These are phyloP conservation scores for Phaethornis superciliosus DNA, from an alignment of 2,113 vertebrate species.

Conservation along the genomic window DNA sequence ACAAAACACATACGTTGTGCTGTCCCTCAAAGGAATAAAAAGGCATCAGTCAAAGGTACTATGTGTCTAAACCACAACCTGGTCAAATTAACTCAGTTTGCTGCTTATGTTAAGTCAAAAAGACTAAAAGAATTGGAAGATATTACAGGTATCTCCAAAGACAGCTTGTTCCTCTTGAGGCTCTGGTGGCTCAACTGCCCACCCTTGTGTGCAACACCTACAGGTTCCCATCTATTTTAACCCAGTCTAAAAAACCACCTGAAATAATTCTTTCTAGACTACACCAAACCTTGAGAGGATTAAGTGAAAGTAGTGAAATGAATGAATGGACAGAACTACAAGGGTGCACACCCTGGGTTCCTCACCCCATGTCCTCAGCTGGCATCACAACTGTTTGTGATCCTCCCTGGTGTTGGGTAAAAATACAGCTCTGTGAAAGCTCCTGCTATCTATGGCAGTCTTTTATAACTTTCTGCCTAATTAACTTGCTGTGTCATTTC, in stretches of 20 bases:
- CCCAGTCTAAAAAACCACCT: fast-evolving
- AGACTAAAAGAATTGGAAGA: not conserved
- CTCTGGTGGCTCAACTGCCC: not conserved
- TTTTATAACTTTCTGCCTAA: not conserved
- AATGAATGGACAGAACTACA: not conserved
- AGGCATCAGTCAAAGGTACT: not conserved
- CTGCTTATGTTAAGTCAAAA: not conserved
- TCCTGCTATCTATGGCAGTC: not conserved
- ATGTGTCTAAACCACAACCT: fast-evolving
- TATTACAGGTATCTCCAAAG: not conserved
- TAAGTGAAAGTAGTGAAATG: not conserved
- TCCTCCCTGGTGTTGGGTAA: fast-evolving
- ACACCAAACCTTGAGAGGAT: not conserved
- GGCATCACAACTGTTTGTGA: fast-evolving
- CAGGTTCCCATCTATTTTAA: not conserved
- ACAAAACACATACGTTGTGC: not conserved
- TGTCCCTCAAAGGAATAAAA: not conserved
- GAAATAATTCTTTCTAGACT: not conserved
- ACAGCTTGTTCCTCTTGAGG: not conserved
- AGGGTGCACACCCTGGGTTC: fast-evolving
- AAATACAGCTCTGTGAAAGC: not conserved
- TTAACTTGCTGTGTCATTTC: not conserved
- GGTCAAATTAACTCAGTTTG: not conserved
- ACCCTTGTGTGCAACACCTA: fast-evolving
- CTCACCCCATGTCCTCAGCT: not conserved